These are phyloP conservation scores for Lepus townsendii DNA, from an alignment of 2,797 vertebrate species.

Conservation along the genomic window DNA sequence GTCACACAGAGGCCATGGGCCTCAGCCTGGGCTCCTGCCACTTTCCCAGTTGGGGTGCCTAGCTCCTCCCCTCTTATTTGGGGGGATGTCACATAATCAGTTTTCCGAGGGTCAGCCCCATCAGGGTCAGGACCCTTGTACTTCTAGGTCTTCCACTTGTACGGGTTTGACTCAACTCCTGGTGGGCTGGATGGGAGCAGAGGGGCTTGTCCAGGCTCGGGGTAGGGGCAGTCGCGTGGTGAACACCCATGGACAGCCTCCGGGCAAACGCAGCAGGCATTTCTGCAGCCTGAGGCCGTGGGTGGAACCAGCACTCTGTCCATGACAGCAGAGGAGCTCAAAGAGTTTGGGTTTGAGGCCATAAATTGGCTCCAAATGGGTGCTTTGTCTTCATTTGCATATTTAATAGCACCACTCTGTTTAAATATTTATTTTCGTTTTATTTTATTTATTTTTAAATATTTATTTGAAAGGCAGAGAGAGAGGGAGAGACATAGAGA, in stretches of 20 bases:
- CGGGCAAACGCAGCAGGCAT: background rate
- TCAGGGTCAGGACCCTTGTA: background rate
- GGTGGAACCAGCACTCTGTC: background rate
- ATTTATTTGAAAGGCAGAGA: no score
- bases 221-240: background rate
- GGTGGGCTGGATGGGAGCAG: background rate
- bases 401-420: background rate
- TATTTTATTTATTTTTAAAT: no score
- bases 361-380: background rate
- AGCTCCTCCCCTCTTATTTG: background rate
- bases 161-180: background rate
- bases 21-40: background rate
- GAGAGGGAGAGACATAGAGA: no score
- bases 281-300: background rate
- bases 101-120: background rate
- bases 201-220: background rate
- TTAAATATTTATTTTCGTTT: no score
- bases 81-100: background rate
- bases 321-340: background rate
- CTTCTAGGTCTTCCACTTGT: background rate
- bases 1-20: fast-evolving
- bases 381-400: slow-evolving; percentile 12
- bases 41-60: background rate
- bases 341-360: slow-evolving; percentile 2
- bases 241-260: background rate